Evolutionary conservation across 2,113 vertebrate species (phyloP).

Genomic region (Petrocephalus zakoni): DNA sequence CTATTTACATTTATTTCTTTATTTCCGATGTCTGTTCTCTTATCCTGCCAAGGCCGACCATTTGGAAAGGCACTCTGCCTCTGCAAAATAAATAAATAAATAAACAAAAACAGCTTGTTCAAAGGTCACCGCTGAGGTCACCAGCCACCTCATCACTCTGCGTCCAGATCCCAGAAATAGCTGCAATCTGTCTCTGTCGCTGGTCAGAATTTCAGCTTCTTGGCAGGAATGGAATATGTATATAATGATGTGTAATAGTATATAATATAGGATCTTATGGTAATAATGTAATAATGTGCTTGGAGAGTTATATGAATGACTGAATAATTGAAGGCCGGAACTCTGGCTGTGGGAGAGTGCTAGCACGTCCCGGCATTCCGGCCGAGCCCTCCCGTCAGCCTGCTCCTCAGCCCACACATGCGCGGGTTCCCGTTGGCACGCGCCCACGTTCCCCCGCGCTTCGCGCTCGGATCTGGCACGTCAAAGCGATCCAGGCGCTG

Average conservation of each 20-base stretch:
- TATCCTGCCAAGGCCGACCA: not conserved
- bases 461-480: not conserved
- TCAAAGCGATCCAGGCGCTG: not conserved
- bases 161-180: not conserved
- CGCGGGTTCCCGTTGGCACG: not conserved
- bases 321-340: not conserved
- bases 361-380: not conserved
- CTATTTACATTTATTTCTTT: constrained; percentile 10
- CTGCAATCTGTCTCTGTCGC: not conserved
- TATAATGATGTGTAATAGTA: not conserved
- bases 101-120: constrained; percentile 1
- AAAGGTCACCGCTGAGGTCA: constrained; percentile 12
- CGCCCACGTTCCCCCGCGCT: not conserved
- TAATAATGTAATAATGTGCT: constrained; percentile 1
- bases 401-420: not conserved
- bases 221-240: not conserved
- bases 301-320: not conserved
- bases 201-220: not conserved
- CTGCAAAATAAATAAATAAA: not conserved
- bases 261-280: not conserved
- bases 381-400: not conserved
- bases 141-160: not conserved
- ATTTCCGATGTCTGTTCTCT: not conserved
- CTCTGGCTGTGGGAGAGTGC: not conserved
- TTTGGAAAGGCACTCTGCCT: not conserved